Conservation (phyloP, 2,113 vertebrate genomes). For the Erinaceus europaeus region DNA sequence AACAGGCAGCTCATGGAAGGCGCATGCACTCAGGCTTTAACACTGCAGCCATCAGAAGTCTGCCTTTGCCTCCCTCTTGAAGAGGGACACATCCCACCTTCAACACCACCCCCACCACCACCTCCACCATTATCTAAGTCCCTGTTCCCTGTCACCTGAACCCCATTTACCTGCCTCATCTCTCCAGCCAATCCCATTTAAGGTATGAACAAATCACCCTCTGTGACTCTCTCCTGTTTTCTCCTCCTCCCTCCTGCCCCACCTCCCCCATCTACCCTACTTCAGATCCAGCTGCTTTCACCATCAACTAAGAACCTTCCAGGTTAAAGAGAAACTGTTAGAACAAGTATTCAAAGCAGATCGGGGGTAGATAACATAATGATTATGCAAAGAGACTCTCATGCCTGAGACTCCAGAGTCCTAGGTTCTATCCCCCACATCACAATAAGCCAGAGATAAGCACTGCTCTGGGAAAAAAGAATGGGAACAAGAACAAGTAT, state of each 20-base stretch:
- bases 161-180: not conserved
- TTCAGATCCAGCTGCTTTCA: not conserved
- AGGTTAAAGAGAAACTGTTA: not conserved
- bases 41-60: conserved; percentile 23
- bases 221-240: not conserved
- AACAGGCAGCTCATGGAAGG: conserved; percentile 33
- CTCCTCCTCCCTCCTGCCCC: not conserved
- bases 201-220: too few species aligned
- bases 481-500: too few species aligned
- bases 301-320: not conserved
- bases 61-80: conserved; percentile 5
- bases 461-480: too few species aligned
- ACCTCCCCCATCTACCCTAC: not conserved
- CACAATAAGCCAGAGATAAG: too few species aligned
- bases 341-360: not conserved
- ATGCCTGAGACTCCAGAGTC: too few species aligned
- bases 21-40: conserved; percentile 42
- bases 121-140: not conserved
- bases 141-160: not conserved
- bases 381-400: too few species aligned
- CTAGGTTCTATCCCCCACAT: too few species aligned
- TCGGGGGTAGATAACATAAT: too few species aligned
- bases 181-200: not conserved
- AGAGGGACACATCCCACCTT: too few species aligned
- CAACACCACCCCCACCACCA: too few species aligned